Base-by-base conservation (phyloP, 1,140 invertebrate species). In the Trachymyrmex septentrionalis region DNA sequence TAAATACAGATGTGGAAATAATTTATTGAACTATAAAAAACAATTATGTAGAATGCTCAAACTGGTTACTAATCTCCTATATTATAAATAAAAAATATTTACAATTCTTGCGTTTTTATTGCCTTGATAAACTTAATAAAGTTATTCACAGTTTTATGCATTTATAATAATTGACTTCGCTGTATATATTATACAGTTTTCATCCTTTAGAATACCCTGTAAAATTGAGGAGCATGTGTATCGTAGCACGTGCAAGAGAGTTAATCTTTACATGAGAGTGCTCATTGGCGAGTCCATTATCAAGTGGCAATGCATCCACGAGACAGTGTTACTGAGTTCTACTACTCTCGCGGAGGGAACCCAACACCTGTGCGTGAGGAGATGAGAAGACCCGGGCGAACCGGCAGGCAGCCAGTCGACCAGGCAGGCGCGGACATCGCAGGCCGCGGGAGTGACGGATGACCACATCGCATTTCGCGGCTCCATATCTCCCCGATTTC, bases 401-500 rank as follows among this genome's bases (percentile, higher is more conserved):
- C 53, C 55, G 67, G 61, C 59, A 55, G 61, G 19, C 21, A 69
- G 78, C n/a, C 30, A 34, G 57, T 24, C 55, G 63, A 72, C 10
- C 77, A 78, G 78, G 53, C 48, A 66, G 85, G 88, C 86, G 85
- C 87, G 90, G 91, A 93, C 91, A 91, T 72, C 64, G 88, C 87
- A 92, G 92, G 90, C 91, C 91, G 91, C 88, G 85, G 81, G 91
- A 93, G 93, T 95, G 94, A 95, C 94, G 94, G 95, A 95, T 95
- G 94, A 92, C 93, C 92, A 93, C 93, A 94, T 94, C 94, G 94
- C 94, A 95, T 95, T 95, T 95, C 93, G 94, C 93, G 93, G 92
- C 93, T 94, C 93, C 92, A 93, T 94, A 95, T 95, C 93, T 94
- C 92, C 92, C 91, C 93, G 92, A 95, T 95, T 95, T 95, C 95